Conservation (phyloP, 2,113 vertebrate species). For the Parus major region DNA sequence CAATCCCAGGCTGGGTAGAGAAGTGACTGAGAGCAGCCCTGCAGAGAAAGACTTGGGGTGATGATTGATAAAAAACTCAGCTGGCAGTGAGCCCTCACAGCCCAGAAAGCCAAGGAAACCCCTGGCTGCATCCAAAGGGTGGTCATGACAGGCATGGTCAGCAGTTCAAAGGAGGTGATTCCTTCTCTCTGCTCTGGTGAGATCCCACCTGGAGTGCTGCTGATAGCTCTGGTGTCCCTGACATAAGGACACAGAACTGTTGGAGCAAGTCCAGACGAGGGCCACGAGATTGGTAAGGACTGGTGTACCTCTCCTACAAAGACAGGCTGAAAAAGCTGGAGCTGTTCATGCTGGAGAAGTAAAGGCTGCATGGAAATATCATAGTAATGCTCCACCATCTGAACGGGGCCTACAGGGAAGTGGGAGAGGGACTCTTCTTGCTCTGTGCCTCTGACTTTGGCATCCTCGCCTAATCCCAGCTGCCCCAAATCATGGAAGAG, state of each 20-base stretch:
- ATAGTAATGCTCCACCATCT: neutral
- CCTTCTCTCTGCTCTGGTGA: neutral
- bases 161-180: neutral
- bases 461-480: neutral
- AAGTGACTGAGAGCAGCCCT: too few species aligned
- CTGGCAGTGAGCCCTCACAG: neutral
- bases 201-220: neutral
- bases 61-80: neutral
- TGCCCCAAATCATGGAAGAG: neutral
- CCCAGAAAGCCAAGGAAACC: neutral
- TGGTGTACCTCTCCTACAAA: neutral
- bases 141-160: neutral
- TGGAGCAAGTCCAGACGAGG: neutral
- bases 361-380: neutral
- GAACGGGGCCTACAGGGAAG: neutral
- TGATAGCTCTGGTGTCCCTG: neutral
- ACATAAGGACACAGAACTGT: rapidly evolving
- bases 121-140: neutral
- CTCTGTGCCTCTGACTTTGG: neutral
- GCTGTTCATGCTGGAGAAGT: neutral
- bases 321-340: neutral
- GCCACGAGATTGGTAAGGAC: neutral
- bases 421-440: neutral
- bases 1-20: neutral
- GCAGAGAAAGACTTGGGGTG: neutral